Evolutionary conservation across 2,113 vertebrate genomes (phyloP), one percentile per base, ranked within the genome.

Genomic region (Vireo altiloquus): DNA sequence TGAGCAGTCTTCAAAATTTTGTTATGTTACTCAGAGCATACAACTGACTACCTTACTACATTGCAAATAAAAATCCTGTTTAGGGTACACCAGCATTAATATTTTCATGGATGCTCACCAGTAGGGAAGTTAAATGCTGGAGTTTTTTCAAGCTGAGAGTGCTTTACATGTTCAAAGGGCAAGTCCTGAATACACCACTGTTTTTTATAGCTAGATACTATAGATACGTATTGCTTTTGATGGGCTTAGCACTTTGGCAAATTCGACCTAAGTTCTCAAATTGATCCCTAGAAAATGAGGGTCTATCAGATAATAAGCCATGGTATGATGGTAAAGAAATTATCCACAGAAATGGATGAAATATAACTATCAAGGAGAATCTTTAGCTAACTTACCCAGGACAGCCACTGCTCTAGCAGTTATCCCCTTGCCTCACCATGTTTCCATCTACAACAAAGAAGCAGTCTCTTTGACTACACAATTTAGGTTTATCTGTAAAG

Each of bases 111-210:
- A 53, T 53, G 23, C 7, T 82, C 20, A 54, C n/a, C 25, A 40
- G 21, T 6, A 68, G 39, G 11, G 40, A 77, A 85, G 20, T 10
- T 49, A 82, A 78, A 79, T 75, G 37, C 5, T 79, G 12, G 0
- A 11, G 0, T 0, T 7, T 50, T 90, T 89, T 63, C 25, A 79
- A 22, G 15, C 5, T 5, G 5, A 37, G 28, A 63, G 11, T 42
- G 21, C 24, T 70, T 56, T 40, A 79, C 0, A 7, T 19, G 19
- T 57, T 91, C 60, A 82, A 79, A 60, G 13, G 60, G 11, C 33
- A 85, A 86, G n/a, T 66, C 37, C 31, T 70, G 37, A 86, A 60
- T 13, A 75, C 28, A 49, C n/a, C 14, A 54, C 16, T 42, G 31
- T 2, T 60, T 69, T 70, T 70, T 52, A 46, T 14, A 47, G n/a